These are phyloP conservation scores for Cabera pusaria DNA, from an alignment of 2,888 invertebrate species.

Conservation along the genomic window DNA sequence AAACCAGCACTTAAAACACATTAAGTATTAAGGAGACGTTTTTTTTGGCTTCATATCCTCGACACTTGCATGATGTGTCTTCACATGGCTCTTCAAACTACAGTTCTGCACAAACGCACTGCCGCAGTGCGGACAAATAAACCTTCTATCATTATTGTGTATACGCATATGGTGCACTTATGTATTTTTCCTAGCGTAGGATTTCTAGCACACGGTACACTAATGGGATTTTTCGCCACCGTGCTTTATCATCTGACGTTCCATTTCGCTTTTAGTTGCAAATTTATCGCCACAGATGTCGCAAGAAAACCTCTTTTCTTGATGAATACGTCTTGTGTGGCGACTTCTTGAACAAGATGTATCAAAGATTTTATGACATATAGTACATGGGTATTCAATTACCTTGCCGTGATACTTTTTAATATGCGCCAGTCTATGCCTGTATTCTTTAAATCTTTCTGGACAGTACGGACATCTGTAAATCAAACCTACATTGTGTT, in stretches of 20 bases:
- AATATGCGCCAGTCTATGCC: conserved; percentile 54
- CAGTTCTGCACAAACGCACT: conserved; percentile 58
- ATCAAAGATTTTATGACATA: conserved; percentile 62
- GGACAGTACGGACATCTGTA: conserved; percentile 50
- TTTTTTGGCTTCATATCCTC: too few species aligned
- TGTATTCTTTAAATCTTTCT: conserved; percentile 59
- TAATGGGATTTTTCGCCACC: conserved; percentile 5
- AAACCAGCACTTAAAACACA: too few species aligned
- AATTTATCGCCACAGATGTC: conserved; percentile 8
- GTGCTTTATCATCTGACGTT: conserved; percentile 15
- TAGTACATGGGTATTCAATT: conserved; percentile 61
- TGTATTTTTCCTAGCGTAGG: conserved; percentile 58
- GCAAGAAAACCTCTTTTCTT: conserved; percentile 8
- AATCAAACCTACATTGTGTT: conserved; percentile 47
- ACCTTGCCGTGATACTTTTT: conserved; percentile 54
- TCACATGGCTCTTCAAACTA: conserved; percentile 38
- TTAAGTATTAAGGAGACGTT: too few species aligned
- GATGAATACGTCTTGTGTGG: conserved; percentile 38
- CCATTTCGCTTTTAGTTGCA: not conserved
- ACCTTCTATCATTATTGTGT: conserved; percentile 27
- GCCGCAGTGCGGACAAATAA: conserved; percentile 41
- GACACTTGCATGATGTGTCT: conserved; percentile 33
- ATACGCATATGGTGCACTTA: conserved; percentile 18
- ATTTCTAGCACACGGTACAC: conserved; percentile 12
- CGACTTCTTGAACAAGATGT: conserved; percentile 52